Evolutionary conservation across 2,113 vertebrate genomes (phyloP).

Genomic region (Malurus melanocephalus): DNA sequence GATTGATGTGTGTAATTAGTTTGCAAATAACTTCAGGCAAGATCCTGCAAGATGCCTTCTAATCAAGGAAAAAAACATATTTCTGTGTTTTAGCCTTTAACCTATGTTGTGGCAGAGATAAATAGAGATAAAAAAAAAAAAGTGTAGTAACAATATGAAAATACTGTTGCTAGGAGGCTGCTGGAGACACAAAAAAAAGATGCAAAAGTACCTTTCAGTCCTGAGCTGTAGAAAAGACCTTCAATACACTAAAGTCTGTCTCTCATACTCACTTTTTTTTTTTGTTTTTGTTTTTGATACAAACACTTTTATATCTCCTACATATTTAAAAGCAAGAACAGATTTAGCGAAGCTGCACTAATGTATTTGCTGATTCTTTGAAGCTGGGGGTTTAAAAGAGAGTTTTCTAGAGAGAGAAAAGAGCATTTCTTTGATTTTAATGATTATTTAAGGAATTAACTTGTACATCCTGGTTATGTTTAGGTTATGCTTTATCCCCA

Average conservation of each 20-base stretch:
- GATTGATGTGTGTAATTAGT: not conserved
- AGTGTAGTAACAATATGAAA: not conserved
- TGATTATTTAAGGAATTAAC: not conserved
- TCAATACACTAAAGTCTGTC: not conserved
- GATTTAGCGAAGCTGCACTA: not conserved
- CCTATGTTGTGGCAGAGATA: not conserved
- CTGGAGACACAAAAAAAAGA: not conserved
- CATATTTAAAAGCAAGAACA: not conserved
- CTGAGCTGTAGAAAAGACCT: not conserved
- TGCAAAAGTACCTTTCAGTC: not conserved
- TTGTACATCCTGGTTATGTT: not conserved
- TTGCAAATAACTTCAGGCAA: not conserved
- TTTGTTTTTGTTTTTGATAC: not conserved
- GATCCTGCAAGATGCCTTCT: not conserved
- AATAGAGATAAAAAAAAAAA: not conserved
- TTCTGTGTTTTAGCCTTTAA: not conserved
- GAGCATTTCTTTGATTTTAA: not conserved
- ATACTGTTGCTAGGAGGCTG: not conserved
- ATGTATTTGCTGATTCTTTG: not conserved
- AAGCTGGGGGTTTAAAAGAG: not conserved
- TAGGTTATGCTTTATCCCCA: not conserved
- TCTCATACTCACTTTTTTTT: not conserved
- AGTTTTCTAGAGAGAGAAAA: not conserved
- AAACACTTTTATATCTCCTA: not conserved
- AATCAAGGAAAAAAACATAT: not conserved